Conservation (phyloP, 2,113 vertebrate genomes). For the Dromaius novaehollandiae region DNA sequence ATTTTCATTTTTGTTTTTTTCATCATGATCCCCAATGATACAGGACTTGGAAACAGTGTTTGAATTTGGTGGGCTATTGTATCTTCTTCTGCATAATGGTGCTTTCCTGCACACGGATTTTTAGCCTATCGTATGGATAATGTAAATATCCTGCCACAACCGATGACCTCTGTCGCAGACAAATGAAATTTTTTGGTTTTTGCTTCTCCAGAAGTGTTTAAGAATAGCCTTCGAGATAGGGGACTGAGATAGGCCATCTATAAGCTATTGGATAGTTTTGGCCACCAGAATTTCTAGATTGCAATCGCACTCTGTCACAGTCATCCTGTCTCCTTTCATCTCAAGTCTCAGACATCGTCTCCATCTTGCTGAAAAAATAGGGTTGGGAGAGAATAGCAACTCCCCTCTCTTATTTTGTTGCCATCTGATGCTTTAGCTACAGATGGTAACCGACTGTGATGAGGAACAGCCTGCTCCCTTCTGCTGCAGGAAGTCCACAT, state of each 20-base stretch:
- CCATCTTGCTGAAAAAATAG: not conserved
- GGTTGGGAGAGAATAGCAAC: not conserved
- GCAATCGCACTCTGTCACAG: not conserved
- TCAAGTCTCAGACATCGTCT: not conserved
- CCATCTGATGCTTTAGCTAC: conserved; percentile 34
- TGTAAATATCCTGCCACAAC: not conserved
- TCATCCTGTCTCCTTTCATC: not conserved
- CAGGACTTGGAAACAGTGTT: not conserved
- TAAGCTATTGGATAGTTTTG: not conserved
- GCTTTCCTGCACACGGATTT: not conserved
- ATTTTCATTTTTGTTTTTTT: not conserved
- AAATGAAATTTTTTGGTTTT: not conserved
- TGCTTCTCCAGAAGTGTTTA: not conserved
- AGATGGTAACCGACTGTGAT: conserved; percentile 22
- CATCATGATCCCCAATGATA: not conserved
- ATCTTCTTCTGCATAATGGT: not conserved
- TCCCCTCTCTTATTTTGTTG: not conserved
- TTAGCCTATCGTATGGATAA: not conserved
- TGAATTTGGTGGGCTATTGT: not conserved
- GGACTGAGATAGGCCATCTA: not conserved
- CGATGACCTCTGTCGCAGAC: not conserved
- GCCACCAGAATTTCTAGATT: not conserved
- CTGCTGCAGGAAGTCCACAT: conserved; percentile 1
- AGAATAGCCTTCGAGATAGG: not conserved
- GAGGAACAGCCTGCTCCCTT: conserved; percentile 30